These are phyloP conservation scores for Agrotis segetum DNA, from an alignment of 2,888 invertebrate genomes.

Conservation along the genomic window DNA sequence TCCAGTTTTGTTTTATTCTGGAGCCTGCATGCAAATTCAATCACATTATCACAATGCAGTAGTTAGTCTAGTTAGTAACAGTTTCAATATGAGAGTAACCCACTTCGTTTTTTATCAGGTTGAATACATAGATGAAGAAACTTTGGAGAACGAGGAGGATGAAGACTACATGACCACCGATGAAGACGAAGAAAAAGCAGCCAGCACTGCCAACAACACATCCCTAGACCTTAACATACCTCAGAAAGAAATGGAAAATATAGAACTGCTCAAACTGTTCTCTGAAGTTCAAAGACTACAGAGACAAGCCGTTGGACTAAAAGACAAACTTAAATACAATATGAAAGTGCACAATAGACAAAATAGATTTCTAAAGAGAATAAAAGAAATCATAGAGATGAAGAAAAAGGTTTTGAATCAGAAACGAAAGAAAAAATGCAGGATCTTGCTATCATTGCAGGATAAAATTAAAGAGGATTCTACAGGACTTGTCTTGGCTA, in stretches of 20 bases:
- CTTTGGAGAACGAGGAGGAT: conserved; percentile 78
- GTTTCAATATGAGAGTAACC: neutral
- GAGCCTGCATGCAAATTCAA: neutral
- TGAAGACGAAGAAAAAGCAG: conserved; percentile 66
- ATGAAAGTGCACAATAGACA: conserved; percentile 83
- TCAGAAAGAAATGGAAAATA: conserved; percentile 65
- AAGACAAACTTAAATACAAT: conserved; percentile 82
- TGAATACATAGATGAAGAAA: conserved; percentile 88
- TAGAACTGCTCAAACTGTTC: conserved; percentile 83
- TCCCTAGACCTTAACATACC: conserved; percentile 60
- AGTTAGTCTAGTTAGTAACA: neutral
- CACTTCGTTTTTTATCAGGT: conserved; percentile 71
- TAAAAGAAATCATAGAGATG: conserved; percentile 82
- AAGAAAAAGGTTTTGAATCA: conserved; percentile 82
- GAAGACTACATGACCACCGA: conserved; percentile 77
- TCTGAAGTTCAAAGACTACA: conserved; percentile 86
- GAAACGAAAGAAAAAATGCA: conserved; percentile 85
- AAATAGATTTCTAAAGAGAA: conserved; percentile 75
- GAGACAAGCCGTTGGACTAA: conserved; percentile 77
- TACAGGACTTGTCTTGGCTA: conserved; percentile 84
- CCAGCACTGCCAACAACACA: conserved; percentile 38
- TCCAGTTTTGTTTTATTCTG: neutral
- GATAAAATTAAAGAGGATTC: conserved; percentile 87
- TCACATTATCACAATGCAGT: neutral
- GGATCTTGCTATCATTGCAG: conserved; percentile 83